These are phyloP conservation scores for Phrynocephalus forsythii DNA, from an alignment of 2,797 vertebrate genomes.

Conservation along the genomic window DNA sequence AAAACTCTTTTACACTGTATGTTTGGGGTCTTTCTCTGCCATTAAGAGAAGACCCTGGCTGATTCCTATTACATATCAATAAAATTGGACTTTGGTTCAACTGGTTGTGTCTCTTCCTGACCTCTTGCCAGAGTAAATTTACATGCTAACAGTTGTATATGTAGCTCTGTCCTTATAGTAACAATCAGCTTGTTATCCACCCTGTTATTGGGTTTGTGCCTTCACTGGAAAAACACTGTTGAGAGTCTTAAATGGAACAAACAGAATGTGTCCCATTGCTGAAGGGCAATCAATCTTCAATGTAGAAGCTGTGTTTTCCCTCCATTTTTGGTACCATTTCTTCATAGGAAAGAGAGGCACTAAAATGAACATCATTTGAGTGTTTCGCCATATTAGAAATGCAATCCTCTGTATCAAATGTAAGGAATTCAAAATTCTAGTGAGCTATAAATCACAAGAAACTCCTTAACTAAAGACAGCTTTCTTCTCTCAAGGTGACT, in stretches of 20 bases:
- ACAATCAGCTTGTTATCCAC: neutral
- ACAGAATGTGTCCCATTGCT: neutral
- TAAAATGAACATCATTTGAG: slow-evolving; percentile 49
- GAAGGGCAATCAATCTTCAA: neutral
- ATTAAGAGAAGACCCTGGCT: too few relatives aligned
- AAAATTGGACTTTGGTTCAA: too few relatives aligned
- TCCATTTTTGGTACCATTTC: slow-evolving; percentile 19
- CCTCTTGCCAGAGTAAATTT: too few relatives aligned
- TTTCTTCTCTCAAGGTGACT: slow-evolving; percentile 87
- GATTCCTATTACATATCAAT: too few relatives aligned
- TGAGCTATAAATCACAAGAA: slow-evolving; percentile 83
- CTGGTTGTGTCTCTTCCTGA: too few relatives aligned
- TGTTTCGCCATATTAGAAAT: slow-evolving; percentile 56
- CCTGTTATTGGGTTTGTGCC: slow-evolving; percentile 7
- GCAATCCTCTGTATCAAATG: slow-evolving; percentile 71
- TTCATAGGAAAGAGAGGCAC: slow-evolving; percentile 42
- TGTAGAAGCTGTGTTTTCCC: neutral
- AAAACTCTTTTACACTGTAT: too few relatives aligned
- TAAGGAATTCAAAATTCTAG: slow-evolving; percentile 78
- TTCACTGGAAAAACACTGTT: neutral
- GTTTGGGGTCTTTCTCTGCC: too few relatives aligned
- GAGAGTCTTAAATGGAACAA: neutral
- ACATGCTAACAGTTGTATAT: neutral
- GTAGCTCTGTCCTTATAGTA: neutral
- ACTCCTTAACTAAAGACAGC: slow-evolving; percentile 82